Percentiles rank a stretch among this genome's conserved stretches.
Evolutionary conservation across 2,797 vertebrate genomes (phyloP).

Genomic region (Anguilla anguilla): DNA sequence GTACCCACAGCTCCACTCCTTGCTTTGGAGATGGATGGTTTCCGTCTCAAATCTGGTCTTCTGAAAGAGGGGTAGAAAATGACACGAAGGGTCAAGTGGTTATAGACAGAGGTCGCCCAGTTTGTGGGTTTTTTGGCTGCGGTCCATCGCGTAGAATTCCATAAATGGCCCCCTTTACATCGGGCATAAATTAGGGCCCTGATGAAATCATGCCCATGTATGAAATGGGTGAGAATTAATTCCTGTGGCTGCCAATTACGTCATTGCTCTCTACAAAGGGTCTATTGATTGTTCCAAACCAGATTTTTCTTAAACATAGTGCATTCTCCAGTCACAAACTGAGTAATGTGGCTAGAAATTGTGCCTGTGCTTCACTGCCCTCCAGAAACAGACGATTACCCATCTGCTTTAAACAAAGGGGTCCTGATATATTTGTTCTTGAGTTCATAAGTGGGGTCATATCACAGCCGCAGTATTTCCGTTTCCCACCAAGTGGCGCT

Average conservation of each 20-base stretch:
- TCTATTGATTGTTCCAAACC: conserved; percentile 47
- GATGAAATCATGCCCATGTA: neutral
- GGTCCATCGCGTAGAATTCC: neutral
- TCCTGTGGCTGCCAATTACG: conserved; percentile 48
- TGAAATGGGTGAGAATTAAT: conserved; percentile 43
- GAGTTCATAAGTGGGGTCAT: conserved; percentile 20
- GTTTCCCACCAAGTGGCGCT: conserved; percentile 61
- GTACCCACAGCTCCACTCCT: conserved; percentile 1
- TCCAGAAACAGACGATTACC: neutral
- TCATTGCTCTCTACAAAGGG: conserved; percentile 51
- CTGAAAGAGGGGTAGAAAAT: conserved; percentile 1
- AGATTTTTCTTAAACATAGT: neutral
- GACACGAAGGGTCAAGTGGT: neutral
- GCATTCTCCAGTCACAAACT: neutral
- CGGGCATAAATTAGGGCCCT: neutral
- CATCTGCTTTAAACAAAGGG: neutral
- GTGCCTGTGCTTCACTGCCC: neutral
- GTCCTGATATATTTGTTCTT: neutral
- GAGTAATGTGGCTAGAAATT: neutral
- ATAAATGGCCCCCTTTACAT: neutral
- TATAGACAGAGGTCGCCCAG: neutral
- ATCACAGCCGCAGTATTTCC: conserved; percentile 33
- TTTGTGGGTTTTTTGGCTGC: neutral
- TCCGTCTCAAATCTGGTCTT: conserved; percentile 8
- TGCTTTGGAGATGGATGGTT: neutral